Evolutionary conservation across 2,888 invertebrate genomes (phyloP).

Genomic region (Alsophila aescularia): DNA sequence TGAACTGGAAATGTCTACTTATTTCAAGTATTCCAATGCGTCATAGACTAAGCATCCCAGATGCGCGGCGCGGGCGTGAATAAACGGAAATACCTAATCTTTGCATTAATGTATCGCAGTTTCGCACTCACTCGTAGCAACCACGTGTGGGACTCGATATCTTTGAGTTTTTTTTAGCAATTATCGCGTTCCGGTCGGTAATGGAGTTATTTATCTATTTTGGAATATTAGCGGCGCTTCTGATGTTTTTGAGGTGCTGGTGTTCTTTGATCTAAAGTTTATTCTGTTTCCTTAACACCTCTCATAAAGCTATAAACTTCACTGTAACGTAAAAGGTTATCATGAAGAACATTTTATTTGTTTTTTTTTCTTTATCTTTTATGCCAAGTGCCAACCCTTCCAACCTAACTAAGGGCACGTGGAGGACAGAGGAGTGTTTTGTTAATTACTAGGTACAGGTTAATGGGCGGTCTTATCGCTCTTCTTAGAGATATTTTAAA

Average conservation of each 20-base stretch:
- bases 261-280: conserved; percentile 1
- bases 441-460: too few species aligned
- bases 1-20: conserved; percentile 31
- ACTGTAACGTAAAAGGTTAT: too few species aligned
- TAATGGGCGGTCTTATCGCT: too few species aligned
- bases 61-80: conserved; percentile 65
- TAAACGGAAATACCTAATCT: conserved; percentile 82
- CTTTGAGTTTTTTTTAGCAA: conserved; percentile 55
- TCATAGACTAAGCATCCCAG: conserved; percentile 57
- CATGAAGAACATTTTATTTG: too few species aligned
- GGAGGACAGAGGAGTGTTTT: too few species aligned
- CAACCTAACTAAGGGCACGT: too few species aligned
- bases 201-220: conserved; percentile 31
- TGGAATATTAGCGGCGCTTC: conserved; percentile 31
- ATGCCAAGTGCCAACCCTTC: too few species aligned
- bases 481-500: too few species aligned
- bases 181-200: conserved; percentile 55
- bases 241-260: conserved; percentile 12
- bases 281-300: neutral
- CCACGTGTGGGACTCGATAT: conserved; percentile 57
- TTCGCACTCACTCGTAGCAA: conserved; percentile 50
- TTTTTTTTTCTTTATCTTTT: too few species aligned
- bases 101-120: conserved; percentile 71
- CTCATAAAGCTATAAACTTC: neutral
- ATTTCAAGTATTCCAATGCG: conserved; percentile 49